phyloP scores from a whole-genome alignment of 2,888 invertebrate genomes.

The Philereme vetulata region DNA sequence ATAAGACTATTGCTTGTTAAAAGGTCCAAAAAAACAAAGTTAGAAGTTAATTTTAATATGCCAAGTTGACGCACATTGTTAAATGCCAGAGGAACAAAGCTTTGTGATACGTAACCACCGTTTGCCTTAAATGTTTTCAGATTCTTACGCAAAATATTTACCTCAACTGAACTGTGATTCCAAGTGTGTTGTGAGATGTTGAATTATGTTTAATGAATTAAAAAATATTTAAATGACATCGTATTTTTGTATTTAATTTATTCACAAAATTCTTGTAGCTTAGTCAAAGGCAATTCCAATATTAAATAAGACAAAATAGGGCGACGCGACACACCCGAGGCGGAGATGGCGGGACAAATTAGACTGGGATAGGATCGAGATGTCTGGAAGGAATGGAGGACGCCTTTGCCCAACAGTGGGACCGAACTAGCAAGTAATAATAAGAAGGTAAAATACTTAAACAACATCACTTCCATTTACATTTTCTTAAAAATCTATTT shows the following conservation, averaged over 20 bases:
- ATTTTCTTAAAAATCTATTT: too few relatives aligned
- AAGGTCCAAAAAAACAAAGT: too few relatives aligned
- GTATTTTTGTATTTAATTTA: constrained; percentile 1
- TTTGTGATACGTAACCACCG: constrained; percentile 48
- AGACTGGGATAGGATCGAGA: too few relatives aligned
- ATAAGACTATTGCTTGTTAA: too few relatives aligned
- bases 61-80: constrained; percentile 26
- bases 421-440: too few relatives aligned
- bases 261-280: not conserved
- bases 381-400: too few relatives aligned
- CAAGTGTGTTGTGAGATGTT: constrained; percentile 62
- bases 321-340: too few relatives aligned
- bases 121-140: constrained; percentile 38
- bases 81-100: constrained; percentile 55
- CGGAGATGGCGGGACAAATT: too few relatives aligned
- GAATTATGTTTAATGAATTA: constrained; percentile 47
- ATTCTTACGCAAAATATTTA: constrained; percentile 60
- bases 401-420: too few relatives aligned
- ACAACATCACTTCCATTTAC: not conserved
- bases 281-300: too few relatives aligned
- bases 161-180: constrained; percentile 79
- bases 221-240: constrained; percentile 38
- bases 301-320: too few relatives aligned
- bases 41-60: not conserved
- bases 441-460: too few relatives aligned